Evolutionary conservation across 2,797 vertebrate species (phyloP).

Genomic region (Centroberyx gerrardi): DNA sequence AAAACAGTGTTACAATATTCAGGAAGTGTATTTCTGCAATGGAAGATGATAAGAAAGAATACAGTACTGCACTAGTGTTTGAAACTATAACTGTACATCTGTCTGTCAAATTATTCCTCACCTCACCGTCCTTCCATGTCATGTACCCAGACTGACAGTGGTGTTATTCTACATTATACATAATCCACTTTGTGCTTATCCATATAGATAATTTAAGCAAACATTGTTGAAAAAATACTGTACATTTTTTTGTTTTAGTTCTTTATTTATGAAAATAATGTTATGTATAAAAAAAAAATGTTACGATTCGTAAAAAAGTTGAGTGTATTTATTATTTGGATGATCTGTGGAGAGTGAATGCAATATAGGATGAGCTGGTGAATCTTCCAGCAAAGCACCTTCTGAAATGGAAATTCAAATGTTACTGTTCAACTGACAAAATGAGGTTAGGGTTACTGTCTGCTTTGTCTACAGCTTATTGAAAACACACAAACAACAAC

Average conservation of each 20-base stretch:
- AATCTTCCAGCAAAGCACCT: conserved; percentile 65
- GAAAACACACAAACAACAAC: conserved; percentile 39
- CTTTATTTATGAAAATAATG: conserved; percentile 81
- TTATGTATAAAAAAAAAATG: conserved; percentile 55
- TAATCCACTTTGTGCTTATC: conserved; percentile 60
- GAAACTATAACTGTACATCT: conserved; percentile 42
- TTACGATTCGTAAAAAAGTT: conserved; percentile 59
- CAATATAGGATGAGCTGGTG: conserved; percentile 57
- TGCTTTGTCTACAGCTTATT: conserved; percentile 46
- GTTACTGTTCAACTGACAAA: conserved; percentile 33
- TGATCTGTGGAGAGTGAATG: conserved; percentile 74
- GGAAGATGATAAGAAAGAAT: conserved; percentile 27
- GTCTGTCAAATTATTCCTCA: conserved; percentile 35
- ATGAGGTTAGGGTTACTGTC: conserved; percentile 48
- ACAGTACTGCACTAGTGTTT: conserved; percentile 55
- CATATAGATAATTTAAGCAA: conserved; percentile 67
- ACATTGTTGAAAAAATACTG: conserved; percentile 64
- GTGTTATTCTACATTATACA: conserved; percentile 47
- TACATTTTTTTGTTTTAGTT: conserved; percentile 51
- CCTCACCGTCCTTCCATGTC: conserved; percentile 53
- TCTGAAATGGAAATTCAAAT: conserved; percentile 53
- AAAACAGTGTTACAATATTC: conserved; percentile 59
- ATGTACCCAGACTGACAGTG: conserved; percentile 61
- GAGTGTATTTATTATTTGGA: conserved; percentile 84
- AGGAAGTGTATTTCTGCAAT: conserved; percentile 54